These are phyloP conservation scores for Stenotaenia linearis DNA, from an alignment of 2,888 invertebrate species.

Conservation along the genomic window DNA sequence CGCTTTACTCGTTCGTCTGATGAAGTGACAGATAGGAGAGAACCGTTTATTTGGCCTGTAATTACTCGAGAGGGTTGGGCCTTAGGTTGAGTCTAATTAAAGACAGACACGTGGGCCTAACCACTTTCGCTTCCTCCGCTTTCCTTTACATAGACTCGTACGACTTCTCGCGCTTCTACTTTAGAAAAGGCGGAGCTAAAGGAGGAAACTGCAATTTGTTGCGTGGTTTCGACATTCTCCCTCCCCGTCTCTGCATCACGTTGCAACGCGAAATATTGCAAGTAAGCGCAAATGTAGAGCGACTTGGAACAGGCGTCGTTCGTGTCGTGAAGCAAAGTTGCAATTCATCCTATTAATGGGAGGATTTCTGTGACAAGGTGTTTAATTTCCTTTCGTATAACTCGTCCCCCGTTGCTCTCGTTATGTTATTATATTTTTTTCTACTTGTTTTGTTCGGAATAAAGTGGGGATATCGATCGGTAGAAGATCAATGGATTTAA, in stretches of 20 bases:
- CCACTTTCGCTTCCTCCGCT: background rate
- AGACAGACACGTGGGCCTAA: background rate
- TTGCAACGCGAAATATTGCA: background rate
- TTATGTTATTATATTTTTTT: background rate
- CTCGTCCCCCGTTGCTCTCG: background rate
- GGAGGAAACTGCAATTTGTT: background rate
- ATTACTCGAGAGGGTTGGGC: constrained; percentile 9
- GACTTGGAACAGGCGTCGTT: background rate
- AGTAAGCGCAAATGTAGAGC: background rate
- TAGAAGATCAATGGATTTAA: background rate
- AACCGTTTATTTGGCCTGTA: background rate
- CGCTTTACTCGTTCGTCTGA: background rate
- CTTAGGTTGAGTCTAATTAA: background rate
- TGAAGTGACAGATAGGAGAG: background rate
- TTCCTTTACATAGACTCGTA: background rate
- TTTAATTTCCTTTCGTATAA: background rate
- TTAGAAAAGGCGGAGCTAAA: background rate
- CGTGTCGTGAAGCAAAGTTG: background rate
- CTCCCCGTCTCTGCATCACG: background rate
- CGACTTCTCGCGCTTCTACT: background rate
- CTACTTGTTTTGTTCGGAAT: background rate
- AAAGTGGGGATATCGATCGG: background rate
- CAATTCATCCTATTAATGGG: background rate
- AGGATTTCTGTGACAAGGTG: background rate
- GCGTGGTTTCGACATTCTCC: background rate